phyloP scores from a whole-genome alignment of 1,140 invertebrate genomes.

The Apis florea region DNA sequence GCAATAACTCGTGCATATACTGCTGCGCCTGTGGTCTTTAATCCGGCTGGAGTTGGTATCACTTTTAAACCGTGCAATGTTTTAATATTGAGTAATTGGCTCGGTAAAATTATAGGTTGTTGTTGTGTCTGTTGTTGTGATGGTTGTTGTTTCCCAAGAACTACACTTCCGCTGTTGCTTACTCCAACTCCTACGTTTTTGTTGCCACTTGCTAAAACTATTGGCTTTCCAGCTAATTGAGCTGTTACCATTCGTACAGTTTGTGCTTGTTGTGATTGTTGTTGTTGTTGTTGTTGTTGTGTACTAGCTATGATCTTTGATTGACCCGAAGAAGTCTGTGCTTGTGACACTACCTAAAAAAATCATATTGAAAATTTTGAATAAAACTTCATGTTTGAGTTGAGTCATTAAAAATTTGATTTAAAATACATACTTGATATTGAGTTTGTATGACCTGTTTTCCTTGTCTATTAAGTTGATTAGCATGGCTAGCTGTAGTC shows the following conservation, averaged over 20 bases:
- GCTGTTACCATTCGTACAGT: conserved; percentile 82
- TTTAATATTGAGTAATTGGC: conserved; percentile 85
- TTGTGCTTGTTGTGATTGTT: conserved; percentile 67
- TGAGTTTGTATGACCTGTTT: conserved; percentile 78
- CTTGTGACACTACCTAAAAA: conserved; percentile 75
- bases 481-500: conserved; percentile 68
- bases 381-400: not conserved
- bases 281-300: conserved; percentile 65
- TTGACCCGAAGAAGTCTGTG: conserved; percentile 72
- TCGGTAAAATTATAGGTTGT: conserved; percentile 84
- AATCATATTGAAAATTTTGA: not conserved
- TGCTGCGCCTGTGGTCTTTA: conserved; percentile 76
- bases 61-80: conserved; percentile 86
- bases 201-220: conserved; percentile 82
- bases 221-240: conserved; percentile 84
- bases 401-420: not conserved
- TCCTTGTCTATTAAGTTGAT: conserved; percentile 75
- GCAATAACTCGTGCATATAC: conserved; percentile 78
- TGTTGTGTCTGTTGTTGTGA: conserved; percentile 74
- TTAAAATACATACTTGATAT: conserved; percentile 70
- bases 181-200: conserved; percentile 77
- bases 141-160: conserved; percentile 72
- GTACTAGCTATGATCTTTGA: conserved; percentile 77
- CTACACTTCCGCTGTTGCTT: conserved; percentile 66
- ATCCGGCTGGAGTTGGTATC: conserved; percentile 81